These are phyloP conservation scores for Electrona antarctica DNA, from an alignment of 2,113 vertebrate genomes.

Conservation along the genomic window DNA sequence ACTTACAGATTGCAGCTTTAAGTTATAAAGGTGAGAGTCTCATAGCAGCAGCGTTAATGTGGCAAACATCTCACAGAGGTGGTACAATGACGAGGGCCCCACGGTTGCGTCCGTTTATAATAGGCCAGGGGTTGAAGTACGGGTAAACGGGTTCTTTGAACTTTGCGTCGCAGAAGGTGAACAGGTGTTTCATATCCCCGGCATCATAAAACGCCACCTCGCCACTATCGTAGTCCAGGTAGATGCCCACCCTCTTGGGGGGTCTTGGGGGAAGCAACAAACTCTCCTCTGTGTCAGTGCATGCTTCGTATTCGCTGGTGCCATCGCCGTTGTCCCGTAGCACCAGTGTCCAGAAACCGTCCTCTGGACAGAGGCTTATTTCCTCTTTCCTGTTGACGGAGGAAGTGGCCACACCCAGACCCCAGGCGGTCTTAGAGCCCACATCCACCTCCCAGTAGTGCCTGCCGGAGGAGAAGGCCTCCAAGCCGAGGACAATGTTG, in stretches of 20 bases:
- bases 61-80: slow-evolving; percentile 35
- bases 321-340: slow-evolving; percentile 69
- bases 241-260: slow-evolving; percentile 78
- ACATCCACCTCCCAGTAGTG: slow-evolving; percentile 91
- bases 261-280: slow-evolving; percentile 64
- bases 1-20: too few species aligned
- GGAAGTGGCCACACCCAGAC: slow-evolving; percentile 80
- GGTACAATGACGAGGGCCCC: slow-evolving; percentile 76
- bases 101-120: slow-evolving; percentile 74
- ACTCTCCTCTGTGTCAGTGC: slow-evolving; percentile 76
- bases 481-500: slow-evolving; percentile 81
- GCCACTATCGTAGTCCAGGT: slow-evolving; percentile 80
- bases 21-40: neutral
- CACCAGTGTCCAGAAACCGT: slow-evolving; percentile 85
- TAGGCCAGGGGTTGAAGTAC: slow-evolving; percentile 89
- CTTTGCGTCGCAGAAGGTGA: slow-evolving; percentile 78
- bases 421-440: slow-evolving; percentile 85
- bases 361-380: slow-evolving; percentile 84
- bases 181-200: slow-evolving; percentile 83
- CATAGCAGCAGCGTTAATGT: neutral
- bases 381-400: slow-evolving; percentile 80
- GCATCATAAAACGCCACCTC: slow-evolving; percentile 84
- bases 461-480: slow-evolving; percentile 70
- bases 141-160: slow-evolving; percentile 78
- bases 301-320: slow-evolving; percentile 78